Conservation (phyloP, 2,113 vertebrate species). For the Piaya cayana region DNA sequence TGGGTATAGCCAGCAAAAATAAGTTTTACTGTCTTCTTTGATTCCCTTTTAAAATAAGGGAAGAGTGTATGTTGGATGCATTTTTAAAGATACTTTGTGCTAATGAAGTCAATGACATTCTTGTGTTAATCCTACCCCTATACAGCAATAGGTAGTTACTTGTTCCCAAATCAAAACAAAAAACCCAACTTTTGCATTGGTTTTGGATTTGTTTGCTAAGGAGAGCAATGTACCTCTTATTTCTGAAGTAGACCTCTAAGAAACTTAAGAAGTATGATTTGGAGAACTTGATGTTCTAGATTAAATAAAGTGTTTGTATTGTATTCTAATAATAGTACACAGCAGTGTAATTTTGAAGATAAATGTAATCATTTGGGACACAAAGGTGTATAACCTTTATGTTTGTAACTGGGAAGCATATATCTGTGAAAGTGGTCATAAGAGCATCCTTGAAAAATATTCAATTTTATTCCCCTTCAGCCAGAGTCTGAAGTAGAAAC, state of each 20-base stretch:
- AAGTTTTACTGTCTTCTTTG: background rate
- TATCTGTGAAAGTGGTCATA: background rate
- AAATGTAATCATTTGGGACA: background rate
- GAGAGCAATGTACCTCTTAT: background rate
- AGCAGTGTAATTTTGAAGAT: background rate
- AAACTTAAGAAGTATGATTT: background rate
- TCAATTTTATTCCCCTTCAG: constrained; percentile 60
- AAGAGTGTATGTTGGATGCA: background rate
- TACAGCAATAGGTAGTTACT: background rate
- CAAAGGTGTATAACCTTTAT: background rate
- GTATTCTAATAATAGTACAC: background rate
- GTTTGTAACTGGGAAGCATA: background rate
- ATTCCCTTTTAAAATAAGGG: background rate
- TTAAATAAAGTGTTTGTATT: background rate
- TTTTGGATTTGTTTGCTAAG: background rate
- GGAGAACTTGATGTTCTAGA: background rate
- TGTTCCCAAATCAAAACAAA: background rate
- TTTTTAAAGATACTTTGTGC: background rate
- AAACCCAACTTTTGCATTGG: background rate
- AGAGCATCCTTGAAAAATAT: background rate
- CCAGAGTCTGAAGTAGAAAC: constrained; percentile 83
- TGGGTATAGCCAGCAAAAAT: background rate
- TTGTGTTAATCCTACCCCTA: background rate
- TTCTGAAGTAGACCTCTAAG: background rate
- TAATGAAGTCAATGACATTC: background rate